Base-by-base conservation (phyloP, 2,113 vertebrate genomes). In the Sinosuthora webbiana region DNA sequence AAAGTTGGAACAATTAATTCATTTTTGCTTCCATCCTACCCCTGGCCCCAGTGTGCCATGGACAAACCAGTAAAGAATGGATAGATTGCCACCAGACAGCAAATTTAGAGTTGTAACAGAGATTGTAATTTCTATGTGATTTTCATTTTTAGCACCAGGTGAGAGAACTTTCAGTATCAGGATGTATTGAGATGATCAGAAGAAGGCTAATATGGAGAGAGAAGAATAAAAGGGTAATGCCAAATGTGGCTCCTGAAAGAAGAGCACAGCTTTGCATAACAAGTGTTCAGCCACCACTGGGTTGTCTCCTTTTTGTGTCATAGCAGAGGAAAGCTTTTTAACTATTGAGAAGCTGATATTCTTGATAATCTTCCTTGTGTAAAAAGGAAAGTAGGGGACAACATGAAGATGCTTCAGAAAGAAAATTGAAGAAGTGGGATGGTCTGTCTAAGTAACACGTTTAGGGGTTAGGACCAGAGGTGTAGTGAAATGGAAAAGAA, bases 1-100 rank as follows among this genome's bases (percentile, higher is more conserved):
- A 56, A 56, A 88, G 12, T 5, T 55, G 17, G n/a, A 83, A 37
- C 10, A 64, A 21, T 59, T 47, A 6, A 70, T 91, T 63, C 2
- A 13, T 55, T 5, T 6, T 69, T 78, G 15, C 41, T 90, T 83
- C 24, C 16, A 2, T 83, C 31, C 33, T 78, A 18, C 6, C 17
- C 2, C 11, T 52, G 18, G 24, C 6, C 11, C 13, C 4, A 6
- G 0, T 23, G 33, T 93, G 35, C n/a, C 8, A 7, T 19, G 17
- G 37, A 8, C 25, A 82, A 71, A 42, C 35, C 30, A 50, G 18
- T n/a, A n/a, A 83, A 45, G 49, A 13, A 33, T 42, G 25, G 22
- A 5, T 25, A 35, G 33, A 11, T 25, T 52, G 44, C 27, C 17
- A 39, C 49, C 62, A 76, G 74, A 33, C 18, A 80, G 33, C 5